A percentile compares a stretch with the other conserved stretches of the same genome.
These are phyloP conservation scores for Lepidochrysops patricia DNA, from an alignment of 2,888 invertebrate genomes.

Conservation along the genomic window DNA sequence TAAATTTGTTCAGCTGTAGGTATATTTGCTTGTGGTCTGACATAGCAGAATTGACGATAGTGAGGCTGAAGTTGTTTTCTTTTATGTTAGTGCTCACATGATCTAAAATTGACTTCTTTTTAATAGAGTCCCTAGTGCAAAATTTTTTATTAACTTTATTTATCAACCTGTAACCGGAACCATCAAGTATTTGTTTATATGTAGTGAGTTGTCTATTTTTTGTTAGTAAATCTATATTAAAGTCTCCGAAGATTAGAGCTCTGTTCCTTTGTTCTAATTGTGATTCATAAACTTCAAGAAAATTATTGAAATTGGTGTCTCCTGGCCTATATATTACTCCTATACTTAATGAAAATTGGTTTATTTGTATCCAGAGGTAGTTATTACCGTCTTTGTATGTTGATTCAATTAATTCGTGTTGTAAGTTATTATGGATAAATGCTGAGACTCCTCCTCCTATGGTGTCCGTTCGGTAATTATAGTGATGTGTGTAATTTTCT, in stretches of 20 bases:
- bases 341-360: slow-evolving; percentile 21
- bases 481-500: slow-evolving; percentile 24
- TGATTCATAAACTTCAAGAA: slow-evolving; percentile 18
- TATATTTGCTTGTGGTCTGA: slow-evolving; percentile 15
- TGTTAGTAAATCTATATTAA: slow-evolving; percentile 23
- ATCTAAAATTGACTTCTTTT: slow-evolving; percentile 9
- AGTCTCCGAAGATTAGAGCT: slow-evolving; percentile 25
- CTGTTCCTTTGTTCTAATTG: slow-evolving; percentile 21
- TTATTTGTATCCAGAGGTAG: slow-evolving; percentile 25
- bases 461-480: slow-evolving; percentile 21
- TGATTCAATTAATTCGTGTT: slow-evolving; percentile 19
- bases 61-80: background rate
- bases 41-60: too few relatives aligned
- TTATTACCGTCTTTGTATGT: slow-evolving; percentile 23
- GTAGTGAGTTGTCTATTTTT: slow-evolving; percentile 10
- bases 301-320: slow-evolving; percentile 20
- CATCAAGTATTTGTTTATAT: slow-evolving; percentile 13
- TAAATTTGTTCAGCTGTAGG: slow-evolving; percentile 15
- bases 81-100: slow-evolving; percentile 11
- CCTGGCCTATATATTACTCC: slow-evolving; percentile 26
- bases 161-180: background rate
- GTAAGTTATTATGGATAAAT: slow-evolving; percentile 23
- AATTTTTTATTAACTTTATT: background rate
- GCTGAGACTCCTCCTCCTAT: slow-evolving; percentile 27
- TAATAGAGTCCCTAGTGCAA: background rate